Conservation (phyloP, 2,113 vertebrate genomes). For the Lophius piscatorius region DNA sequence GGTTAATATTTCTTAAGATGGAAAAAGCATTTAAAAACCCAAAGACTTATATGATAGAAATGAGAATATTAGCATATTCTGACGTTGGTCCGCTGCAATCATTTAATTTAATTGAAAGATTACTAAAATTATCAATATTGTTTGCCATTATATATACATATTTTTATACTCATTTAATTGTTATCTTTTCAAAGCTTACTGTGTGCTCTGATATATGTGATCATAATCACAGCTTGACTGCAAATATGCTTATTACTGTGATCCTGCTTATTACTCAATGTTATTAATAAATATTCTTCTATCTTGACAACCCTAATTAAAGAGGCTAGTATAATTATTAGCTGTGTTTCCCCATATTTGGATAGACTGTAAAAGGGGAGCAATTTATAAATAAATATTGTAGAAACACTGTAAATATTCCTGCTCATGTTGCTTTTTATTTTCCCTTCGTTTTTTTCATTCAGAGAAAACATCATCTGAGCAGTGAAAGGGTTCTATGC, state of each 20-base stretch:
- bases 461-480: neutral
- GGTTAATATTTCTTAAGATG: too few species aligned
- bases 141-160: neutral
- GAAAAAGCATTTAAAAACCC: neutral
- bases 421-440: neutral
- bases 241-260: conserved; percentile 2
- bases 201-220: too few species aligned
- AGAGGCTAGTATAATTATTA: too few species aligned
- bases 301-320: too few species aligned
- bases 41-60: neutral
- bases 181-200: neutral
- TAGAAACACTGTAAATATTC: neutral
- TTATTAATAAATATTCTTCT: too few species aligned
- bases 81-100: neutral
- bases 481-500: neutral
- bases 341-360: neutral
- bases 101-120: neutral
- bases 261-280: too few species aligned
- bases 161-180: too few species aligned
- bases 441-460: neutral
- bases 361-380: too few species aligned
- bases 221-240: too few species aligned
- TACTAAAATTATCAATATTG: neutral
- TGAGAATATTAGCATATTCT: neutral
- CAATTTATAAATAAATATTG: too few species aligned